Base-by-base conservation (phyloP, 2,797 vertebrate genomes). In the Rhyacichthys aspro region DNA sequence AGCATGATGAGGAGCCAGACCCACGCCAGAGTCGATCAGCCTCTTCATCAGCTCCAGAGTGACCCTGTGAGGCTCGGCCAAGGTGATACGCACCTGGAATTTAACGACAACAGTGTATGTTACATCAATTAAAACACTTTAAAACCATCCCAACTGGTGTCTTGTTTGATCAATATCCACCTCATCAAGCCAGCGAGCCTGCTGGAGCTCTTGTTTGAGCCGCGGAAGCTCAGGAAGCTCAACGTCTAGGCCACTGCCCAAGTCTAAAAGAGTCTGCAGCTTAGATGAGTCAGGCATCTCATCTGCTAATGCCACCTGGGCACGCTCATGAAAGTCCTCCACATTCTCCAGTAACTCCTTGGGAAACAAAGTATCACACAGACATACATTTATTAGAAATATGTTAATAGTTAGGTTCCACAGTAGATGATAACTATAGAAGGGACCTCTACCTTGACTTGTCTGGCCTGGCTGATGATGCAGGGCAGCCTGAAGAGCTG, bases 21-120 rank as follows among this genome's bases (percentile, higher is more conserved):
- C 97, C 59, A 99, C 96, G 1, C 98, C 97, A 0, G 96, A 98
- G 84, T 99, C 97, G 48, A 99, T 99, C 65, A 99, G 84, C 63
- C 95, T 94, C 90, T 99, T 99, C 97, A 99, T 98, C 63, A 98
- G 90, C 84, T 99, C 97, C 76, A 99, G 81, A 18, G 97, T 98
- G 84, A 99, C 94, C 3, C 95, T 93, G 37, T 96, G 95, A 8
- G 97, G 95, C 71, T 99, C 96, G 1, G 93, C 88, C 14, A 99
- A 90, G 2, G 96, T 96, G 67, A 94, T 81, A 9, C 95, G 94
- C 62, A 99, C 98, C 90, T 91, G 55, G 0, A 6, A 53, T 55
- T 41, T 8, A 11, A 64, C 0, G 1, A 17, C 6, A 10, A 46
- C 1, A 19, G 7, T 5, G 1, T 1, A 8, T 4, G 8, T 64